Evolutionary conservation across 1,140 invertebrate genomes (phyloP).

Genomic region (Chrysomallon squamiferum): DNA sequence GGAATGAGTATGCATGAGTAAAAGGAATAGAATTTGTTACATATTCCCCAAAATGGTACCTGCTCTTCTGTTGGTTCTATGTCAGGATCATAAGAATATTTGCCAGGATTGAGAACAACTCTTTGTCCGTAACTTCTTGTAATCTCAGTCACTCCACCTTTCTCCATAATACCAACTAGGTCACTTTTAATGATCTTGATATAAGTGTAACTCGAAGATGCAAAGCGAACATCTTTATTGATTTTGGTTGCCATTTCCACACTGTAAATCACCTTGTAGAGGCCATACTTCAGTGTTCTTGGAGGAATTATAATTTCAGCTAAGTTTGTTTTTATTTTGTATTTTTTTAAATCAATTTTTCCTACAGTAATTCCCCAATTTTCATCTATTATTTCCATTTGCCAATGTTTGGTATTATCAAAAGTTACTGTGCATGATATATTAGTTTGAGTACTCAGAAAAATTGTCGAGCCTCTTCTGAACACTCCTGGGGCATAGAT

Average conservation of each 20-base stretch:
- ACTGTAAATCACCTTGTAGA: conserved; percentile 2
- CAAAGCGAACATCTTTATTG: not conserved
- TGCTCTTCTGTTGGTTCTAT: not conserved
- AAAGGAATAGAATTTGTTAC: too few relatives aligned
- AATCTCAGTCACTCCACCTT: not conserved
- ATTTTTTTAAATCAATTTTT: not conserved
- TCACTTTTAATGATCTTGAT: not conserved
- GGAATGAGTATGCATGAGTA: too few relatives aligned
- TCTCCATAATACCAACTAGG: not conserved
- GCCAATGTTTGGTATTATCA: not conserved
- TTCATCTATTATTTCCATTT: not conserved
- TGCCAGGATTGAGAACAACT: not conserved
- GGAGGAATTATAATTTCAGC: not conserved
- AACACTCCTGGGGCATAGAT: not conserved
- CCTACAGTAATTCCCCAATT: not conserved
- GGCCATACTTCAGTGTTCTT: not conserved
- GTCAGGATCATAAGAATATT: conserved; percentile 3
- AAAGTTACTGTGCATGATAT: not conserved
- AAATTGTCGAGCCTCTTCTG: not conserved
- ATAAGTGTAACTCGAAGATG: not conserved
- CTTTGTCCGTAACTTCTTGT: not conserved
- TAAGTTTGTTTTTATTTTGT: not conserved
- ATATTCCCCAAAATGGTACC: too few relatives aligned
- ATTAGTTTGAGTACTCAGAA: not conserved
- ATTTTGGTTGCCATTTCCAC: not conserved